Evolutionary conservation across 2,797 vertebrate species (phyloP), one percentile per base, ranked within the genome.

Genomic region (Coranthus polyacanthus): DNA sequence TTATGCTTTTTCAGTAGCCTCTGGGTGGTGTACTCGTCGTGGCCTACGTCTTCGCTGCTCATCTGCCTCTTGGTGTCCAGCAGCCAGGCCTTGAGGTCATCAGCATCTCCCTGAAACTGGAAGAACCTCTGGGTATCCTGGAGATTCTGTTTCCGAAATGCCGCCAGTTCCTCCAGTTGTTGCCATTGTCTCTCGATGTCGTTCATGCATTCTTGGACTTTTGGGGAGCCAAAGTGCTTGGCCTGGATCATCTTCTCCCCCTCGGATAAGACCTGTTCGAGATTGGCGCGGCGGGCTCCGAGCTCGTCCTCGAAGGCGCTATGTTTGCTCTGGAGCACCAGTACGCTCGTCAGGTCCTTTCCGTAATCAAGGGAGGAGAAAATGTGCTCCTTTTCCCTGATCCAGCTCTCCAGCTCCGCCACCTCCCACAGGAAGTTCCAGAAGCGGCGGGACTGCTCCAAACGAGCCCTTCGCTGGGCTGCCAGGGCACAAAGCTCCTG

Each of bases 361-460:
- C 98, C 97, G 0, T 96, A 96, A 77, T 98, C 97, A 83, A 98
- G 76, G 8, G 96, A 94, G 34, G 96, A 98, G 87, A 97, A 97
- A 56, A 99, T 95, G 55, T 99, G 95, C 76, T 99, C 97, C 85
- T 97, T 97, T 84, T 99, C 98, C 72, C 94, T 94, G 70, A 99
- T 96, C 98, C 98, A 99, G 84, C 95, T 94, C 84, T 98, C 97
- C 0, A 96, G 91, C 84, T 99, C 97, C 0, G 95, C 93, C 89
- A 94, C 94, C 90, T 99, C 98, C 96, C 96, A 97, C 71, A 98
- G 92, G 90, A 97, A 97, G 83, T 95, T 95, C 96, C 97, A 99
- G 85, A 98, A 93, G 34, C 91, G 88, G 0, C 95, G 94, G 2
- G 97, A 99, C 79, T 98, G 96, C 83, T 96, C 94, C 80, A 99